Evolutionary conservation across 2,888 invertebrate genomes (phyloP).

Genomic region (Netelia fuscicornis): DNA sequence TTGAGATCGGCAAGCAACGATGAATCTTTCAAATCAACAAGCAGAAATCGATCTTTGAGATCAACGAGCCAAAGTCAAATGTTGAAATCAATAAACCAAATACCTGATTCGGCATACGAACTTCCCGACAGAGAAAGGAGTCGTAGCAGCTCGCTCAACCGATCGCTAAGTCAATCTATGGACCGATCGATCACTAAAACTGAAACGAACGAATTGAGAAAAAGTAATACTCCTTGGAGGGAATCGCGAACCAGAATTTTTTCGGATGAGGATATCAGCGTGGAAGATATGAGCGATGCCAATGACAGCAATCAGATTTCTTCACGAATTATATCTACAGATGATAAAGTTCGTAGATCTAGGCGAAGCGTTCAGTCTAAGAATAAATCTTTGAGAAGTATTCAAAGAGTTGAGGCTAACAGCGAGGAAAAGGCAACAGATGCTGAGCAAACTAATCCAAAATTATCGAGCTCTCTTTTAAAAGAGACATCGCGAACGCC

Average conservation of each 20-base stretch:
- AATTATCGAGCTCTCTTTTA: background rate
- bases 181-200: background rate
- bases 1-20: conserved; percentile 21
- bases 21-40: background rate
- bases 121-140: conserved; percentile 62
- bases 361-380: background rate
- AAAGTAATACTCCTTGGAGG: background rate
- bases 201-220: background rate
- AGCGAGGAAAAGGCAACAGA: background rate
- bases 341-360: background rate
- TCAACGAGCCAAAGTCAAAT: conserved; percentile 19
- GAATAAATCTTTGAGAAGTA: background rate
- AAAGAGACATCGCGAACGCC: background rate
- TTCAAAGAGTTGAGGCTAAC: conserved; percentile 6
- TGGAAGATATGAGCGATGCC: conserved; percentile 26
- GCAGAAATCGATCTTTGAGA: background rate
- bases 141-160: background rate
- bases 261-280: conserved; percentile 50
- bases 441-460: background rate
- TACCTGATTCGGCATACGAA: conserved; percentile 59
- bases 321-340: background rate
- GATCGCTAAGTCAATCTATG: background rate
- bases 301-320: background rate
- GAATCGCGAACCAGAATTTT: conserved; percentile 16
- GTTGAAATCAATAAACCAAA: background rate